Conservation (phyloP, 2,113 vertebrate species). For the Rhinoptilus africanus region DNA sequence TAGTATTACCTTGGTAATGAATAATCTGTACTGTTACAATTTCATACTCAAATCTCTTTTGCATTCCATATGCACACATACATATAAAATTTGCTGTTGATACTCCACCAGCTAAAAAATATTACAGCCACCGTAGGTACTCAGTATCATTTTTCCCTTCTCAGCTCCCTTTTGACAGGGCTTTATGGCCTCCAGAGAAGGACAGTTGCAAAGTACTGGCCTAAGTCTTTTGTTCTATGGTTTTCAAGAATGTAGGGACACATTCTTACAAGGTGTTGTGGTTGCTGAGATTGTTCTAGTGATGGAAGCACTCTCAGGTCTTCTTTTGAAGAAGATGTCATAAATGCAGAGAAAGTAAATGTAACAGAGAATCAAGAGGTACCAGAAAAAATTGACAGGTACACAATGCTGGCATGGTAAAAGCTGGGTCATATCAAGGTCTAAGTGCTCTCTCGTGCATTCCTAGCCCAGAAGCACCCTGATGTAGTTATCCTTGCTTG, state of each 20-base stretch:
- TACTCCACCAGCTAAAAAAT: neutral
- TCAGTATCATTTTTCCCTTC: neutral
- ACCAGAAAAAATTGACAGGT: neutral
- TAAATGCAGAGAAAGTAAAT: neutral
- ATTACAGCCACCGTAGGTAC: neutral
- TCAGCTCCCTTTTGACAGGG: neutral
- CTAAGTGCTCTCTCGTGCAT: neutral
- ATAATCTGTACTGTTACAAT: neutral
- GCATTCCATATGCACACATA: neutral
- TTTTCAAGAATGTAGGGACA: neutral
- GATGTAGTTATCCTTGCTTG: neutral
- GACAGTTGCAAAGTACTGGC: neutral
- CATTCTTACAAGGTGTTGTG: neutral
- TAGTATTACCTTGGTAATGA: neutral
- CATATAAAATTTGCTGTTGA: neutral
- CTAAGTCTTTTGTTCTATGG: neutral
- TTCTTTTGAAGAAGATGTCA: neutral
- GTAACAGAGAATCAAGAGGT: neutral
- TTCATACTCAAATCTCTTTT: neutral
- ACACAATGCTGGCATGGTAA: neutral
- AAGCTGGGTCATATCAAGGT: neutral
- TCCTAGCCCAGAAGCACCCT: neutral
- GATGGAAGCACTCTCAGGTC: neutral
- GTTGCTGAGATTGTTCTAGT: neutral
- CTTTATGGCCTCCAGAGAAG: neutral